Evolutionary conservation across 2,113 vertebrate species (phyloP).

Genomic region (Proteles cristata): DNA sequence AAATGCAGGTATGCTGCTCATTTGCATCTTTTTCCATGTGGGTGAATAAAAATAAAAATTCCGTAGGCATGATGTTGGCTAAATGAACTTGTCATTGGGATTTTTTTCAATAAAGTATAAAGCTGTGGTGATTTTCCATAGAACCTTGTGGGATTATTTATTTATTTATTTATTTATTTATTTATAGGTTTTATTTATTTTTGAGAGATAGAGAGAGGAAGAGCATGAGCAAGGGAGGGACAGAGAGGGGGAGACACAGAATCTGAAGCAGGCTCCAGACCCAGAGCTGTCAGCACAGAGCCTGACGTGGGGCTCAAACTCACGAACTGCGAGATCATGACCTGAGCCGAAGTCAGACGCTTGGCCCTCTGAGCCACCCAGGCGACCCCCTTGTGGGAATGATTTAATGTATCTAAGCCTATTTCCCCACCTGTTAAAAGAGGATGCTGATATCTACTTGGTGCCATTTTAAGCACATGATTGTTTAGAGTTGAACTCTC

Average conservation of each 20-base stretch:
- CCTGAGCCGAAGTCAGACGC: no score
- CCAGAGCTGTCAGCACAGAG: no score
- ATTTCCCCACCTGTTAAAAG: background rate
- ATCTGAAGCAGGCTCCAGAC: no score
- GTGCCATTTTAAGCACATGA: background rate
- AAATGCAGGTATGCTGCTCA: conserved; percentile 74
- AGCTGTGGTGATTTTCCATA: background rate
- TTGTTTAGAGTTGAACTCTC: background rate
- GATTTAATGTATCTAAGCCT: background rate
- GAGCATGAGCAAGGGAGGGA: no score
- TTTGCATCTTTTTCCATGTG: conserved; percentile 67
- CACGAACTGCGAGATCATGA: no score
- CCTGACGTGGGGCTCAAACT: no score
- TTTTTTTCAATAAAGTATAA: background rate
- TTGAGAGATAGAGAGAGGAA: no score
- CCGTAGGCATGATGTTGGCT: background rate
- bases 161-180: no score
- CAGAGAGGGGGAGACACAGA: no score
- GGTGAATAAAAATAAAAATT: conserved; percentile 57
- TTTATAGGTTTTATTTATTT: no score
- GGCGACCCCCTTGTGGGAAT: background rate
- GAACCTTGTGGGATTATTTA: background rate
- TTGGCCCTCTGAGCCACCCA: no score
- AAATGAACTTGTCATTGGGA: background rate
- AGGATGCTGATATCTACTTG: no score